phyloP scores from a whole-genome alignment of 2,888 invertebrate species.

The Cerastis rubricosa region DNA sequence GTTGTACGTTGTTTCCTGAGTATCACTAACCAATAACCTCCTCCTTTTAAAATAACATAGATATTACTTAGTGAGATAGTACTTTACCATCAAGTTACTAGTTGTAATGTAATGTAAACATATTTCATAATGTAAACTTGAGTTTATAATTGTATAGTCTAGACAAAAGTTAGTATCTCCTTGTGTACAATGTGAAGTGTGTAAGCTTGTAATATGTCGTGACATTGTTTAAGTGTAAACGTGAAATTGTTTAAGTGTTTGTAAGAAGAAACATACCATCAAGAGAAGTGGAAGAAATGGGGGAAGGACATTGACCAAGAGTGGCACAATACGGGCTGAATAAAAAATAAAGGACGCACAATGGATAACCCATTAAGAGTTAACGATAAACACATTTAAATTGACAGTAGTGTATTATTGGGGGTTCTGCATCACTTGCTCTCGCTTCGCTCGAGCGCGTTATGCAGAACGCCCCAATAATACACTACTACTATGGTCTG shows the following conservation, averaged over 20 bases:
- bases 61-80: not conserved
- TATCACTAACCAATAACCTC: no score
- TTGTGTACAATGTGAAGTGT: constrained; percentile 20
- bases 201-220: constrained; percentile 7
- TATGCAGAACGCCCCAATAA: no score
- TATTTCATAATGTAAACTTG: constrained; percentile 15
- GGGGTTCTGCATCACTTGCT: no score
- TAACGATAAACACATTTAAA: constrained; percentile 21
- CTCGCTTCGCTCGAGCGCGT: no score
- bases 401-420: no score
- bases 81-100: not conserved
- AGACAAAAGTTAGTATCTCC: constrained; percentile 12
- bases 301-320: no score
- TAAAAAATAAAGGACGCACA: not conserved
- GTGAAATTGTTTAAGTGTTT: not conserved
- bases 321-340: no score
- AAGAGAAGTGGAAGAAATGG: not conserved
- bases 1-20: no score
- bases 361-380: not conserved
- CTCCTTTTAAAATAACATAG: not conserved
- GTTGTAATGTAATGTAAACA: constrained; percentile 32
- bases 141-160: constrained; percentile 3
- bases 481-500: no score
- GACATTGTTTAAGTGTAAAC: constrained; percentile 1
- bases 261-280: not conserved